phyloP scores from a whole-genome alignment of 2,888 invertebrate genomes.

The Plebejus melissa region DNA sequence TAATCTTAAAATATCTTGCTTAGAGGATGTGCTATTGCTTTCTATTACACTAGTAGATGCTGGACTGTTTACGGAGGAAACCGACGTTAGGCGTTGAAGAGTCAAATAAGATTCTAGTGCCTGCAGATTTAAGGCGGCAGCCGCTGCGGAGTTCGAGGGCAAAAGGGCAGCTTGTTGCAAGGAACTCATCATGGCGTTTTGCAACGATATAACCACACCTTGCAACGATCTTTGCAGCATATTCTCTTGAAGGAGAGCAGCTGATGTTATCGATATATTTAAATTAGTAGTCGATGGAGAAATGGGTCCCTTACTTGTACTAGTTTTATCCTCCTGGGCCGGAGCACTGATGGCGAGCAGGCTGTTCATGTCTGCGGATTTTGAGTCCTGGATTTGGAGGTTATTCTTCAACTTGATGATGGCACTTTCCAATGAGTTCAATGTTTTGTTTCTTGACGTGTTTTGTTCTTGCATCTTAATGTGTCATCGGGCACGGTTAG shows the following conservation, averaged over 20 bases:
- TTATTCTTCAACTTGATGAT: slow-evolving; percentile 76
- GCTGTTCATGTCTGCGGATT: slow-evolving; percentile 63
- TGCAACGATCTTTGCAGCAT: slow-evolving; percentile 86
- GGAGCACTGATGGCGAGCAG: slow-evolving; percentile 58
- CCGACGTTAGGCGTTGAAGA: slow-evolving; percentile 86
- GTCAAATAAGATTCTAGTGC: slow-evolving; percentile 92
- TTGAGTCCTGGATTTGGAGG: slow-evolving; percentile 73
- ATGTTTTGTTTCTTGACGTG: slow-evolving; percentile 67
- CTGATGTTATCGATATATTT: slow-evolving; percentile 78
- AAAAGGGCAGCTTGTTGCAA: slow-evolving; percentile 90
- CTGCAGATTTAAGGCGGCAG: slow-evolving; percentile 90
- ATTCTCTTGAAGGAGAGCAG: slow-evolving; percentile 81
- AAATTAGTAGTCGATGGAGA: slow-evolving; percentile 60
- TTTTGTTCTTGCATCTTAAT: slow-evolving; percentile 74
- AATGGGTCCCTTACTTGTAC: slow-evolving; percentile 69
- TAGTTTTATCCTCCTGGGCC: slow-evolving; percentile 57
- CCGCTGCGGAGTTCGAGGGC: slow-evolving; percentile 90
- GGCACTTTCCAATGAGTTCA: slow-evolving; percentile 74
- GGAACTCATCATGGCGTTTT: slow-evolving; percentile 91
- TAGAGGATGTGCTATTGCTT: slow-evolving; percentile 66
- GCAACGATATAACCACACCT: slow-evolving; percentile 88
- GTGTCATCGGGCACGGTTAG: slow-evolving; percentile 32
- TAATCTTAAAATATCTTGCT: slow-evolving; percentile 84
- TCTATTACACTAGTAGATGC: slow-evolving; percentile 51
- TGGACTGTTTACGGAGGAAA: slow-evolving; percentile 75